Evolutionary conservation across 2,888 invertebrate species (phyloP).

Genomic region (Carterocephalus palaemon): DNA sequence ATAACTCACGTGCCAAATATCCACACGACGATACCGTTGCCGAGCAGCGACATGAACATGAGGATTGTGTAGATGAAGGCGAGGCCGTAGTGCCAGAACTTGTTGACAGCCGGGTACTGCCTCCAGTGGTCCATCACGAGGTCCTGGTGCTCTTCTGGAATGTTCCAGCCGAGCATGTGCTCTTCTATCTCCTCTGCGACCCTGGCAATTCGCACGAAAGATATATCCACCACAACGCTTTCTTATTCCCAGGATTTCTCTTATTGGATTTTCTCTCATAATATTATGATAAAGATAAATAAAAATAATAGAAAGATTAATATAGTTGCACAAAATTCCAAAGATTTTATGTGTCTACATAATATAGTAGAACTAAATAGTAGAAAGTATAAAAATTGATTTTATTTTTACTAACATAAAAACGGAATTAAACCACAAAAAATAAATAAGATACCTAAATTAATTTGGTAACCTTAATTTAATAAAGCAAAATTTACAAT

Average conservation of each 20-base stretch:
- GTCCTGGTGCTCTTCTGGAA: slow-evolving; percentile 81
- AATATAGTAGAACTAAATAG: too few species aligned
- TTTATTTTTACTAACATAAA: too few species aligned
- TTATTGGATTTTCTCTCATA: background rate
- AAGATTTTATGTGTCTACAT: too few species aligned
- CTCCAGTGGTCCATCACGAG: slow-evolving; percentile 85
- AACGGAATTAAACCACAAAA: too few species aligned
- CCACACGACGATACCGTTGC: slow-evolving; percentile 87
- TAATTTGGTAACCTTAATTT: too few species aligned
- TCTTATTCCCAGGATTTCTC: too few species aligned
- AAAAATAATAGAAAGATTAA: background rate
- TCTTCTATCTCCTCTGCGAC: slow-evolving; percentile 64
- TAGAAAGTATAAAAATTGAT: too few species aligned
- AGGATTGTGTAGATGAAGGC: slow-evolving; percentile 82
- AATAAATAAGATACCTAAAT: too few species aligned
- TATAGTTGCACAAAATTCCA: too few species aligned
- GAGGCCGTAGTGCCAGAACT: slow-evolving; percentile 82
- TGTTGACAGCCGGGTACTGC: slow-evolving; percentile 81
- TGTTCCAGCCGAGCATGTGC: slow-evolving; percentile 83
- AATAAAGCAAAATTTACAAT: too few species aligned
- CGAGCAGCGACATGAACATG: slow-evolving; percentile 79
- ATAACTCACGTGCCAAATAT: slow-evolving; percentile 84
- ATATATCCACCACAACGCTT: too few species aligned
- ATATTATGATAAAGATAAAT: background rate
- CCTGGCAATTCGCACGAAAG: too few species aligned